These are phyloP conservation scores for Gambusia holbrooki DNA, from an alignment of 2,113 vertebrate genomes.

Conservation along the genomic window DNA sequence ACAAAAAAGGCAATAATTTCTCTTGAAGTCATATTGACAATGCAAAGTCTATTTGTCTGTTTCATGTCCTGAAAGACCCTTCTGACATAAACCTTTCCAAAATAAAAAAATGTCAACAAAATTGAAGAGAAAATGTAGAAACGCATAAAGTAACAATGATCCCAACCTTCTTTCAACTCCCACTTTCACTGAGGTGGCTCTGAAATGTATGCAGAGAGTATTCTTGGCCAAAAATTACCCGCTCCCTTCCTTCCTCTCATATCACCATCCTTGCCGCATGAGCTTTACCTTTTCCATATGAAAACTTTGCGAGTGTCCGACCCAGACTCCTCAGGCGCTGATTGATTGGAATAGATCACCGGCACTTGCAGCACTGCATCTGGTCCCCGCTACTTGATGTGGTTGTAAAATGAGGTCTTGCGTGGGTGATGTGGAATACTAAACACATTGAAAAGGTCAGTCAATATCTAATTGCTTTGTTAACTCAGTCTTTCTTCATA, in stretches of 20 bases:
- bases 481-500: slow-evolving; percentile 70
- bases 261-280: slow-evolving; percentile 21
- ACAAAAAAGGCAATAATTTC: too few relatives aligned
- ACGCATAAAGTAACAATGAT: neutral
- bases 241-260: neutral
- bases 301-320: slow-evolving; percentile 33
- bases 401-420: slow-evolving; percentile 43
- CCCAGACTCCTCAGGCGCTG: slow-evolving; percentile 21
- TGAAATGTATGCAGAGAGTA: slow-evolving; percentile 25
- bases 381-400: slow-evolving; percentile 4
- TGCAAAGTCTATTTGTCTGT: too few relatives aligned
- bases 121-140: neutral
- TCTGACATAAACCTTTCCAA: too few relatives aligned
- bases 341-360: slow-evolving; percentile 51
- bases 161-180: neutral
- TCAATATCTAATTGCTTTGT: slow-evolving; percentile 75
- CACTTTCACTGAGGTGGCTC: neutral
- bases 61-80: too few relatives aligned
- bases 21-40: too few relatives aligned
- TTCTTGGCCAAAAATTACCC: slow-evolving; percentile 40
- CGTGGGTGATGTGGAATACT: slow-evolving; percentile 59
- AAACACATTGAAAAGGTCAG: slow-evolving; percentile 67
- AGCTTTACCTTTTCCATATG: slow-evolving; percentile 22
- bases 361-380: slow-evolving; percentile 32
- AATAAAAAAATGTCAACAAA: too few relatives aligned